Evolutionary conservation across 2,113 vertebrate genomes (phyloP).

Genomic region (Colinus virginianus): DNA sequence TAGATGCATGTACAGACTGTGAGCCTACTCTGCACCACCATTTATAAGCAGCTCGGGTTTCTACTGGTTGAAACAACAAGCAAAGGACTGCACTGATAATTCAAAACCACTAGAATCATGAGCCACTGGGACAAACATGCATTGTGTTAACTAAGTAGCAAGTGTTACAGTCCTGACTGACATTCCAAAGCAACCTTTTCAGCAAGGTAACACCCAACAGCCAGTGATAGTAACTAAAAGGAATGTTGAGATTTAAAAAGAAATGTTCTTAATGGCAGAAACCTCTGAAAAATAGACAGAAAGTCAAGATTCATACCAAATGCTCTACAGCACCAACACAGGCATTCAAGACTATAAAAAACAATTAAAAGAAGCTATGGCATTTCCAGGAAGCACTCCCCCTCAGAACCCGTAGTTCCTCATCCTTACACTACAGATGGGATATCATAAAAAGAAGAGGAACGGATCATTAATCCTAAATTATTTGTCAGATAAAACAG

Average conservation of each 20-base stretch:
- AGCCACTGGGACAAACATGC: neutral
- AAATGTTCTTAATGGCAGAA: neutral
- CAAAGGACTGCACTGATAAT: neutral
- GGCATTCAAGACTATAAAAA: neutral
- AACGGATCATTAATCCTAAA: neutral
- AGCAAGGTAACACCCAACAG: neutral
- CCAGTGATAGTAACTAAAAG: neutral
- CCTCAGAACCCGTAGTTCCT: neutral
- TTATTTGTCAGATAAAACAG: neutral
- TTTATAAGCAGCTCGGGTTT: neutral
- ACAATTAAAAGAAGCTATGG: neutral
- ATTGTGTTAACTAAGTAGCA: neutral
- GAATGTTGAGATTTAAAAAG: neutral
- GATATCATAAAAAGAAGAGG: neutral
- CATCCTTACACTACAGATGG: neutral
- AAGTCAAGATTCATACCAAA: neutral
- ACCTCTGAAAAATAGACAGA: neutral
- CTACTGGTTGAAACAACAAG: neutral
- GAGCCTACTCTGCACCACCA: neutral
- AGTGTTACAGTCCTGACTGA: neutral
- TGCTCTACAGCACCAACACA: neutral
- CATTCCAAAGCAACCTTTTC: neutral
- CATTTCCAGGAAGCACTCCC: neutral
- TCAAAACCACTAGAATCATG: neutral
- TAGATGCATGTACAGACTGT: fast-evolving